These are phyloP conservation scores for Pteropus alecto DNA, from an alignment of 2,113 vertebrate species.

Conservation along the genomic window DNA sequence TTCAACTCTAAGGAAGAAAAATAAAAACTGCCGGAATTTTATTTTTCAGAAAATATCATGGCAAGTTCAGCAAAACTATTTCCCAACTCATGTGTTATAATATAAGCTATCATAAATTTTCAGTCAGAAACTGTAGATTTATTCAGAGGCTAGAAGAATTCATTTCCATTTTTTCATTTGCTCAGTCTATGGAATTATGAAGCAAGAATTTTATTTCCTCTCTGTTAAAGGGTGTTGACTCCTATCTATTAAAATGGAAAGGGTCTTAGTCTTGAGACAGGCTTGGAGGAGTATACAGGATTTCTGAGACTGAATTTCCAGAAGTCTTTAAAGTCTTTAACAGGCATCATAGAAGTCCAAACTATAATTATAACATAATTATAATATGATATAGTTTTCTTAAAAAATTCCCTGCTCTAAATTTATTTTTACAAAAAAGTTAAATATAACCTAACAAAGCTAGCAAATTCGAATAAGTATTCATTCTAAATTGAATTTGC, in stretches of 20 bases:
- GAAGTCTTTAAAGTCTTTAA: slow-evolving; percentile 3
- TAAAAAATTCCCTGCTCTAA: slow-evolving; percentile 19
- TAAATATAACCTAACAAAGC: slow-evolving; percentile 69
- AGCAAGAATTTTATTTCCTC: neutral
- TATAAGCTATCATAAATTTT: neutral
- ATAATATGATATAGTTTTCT: neutral
- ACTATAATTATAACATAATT: neutral
- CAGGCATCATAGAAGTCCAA: slow-evolving; percentile 7
- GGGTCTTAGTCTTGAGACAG: neutral
- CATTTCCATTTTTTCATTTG: slow-evolving; percentile 1
- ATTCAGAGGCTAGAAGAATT: slow-evolving; percentile 27
- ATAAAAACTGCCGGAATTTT: neutral
- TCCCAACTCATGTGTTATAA: neutral
- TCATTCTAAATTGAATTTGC: slow-evolving; percentile 67
- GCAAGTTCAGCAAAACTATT: neutral
- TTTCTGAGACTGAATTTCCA: slow-evolving; percentile 1
- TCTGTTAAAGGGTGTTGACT: neutral
- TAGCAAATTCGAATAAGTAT: slow-evolving; percentile 64
- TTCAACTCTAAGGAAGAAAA: slow-evolving; percentile 14
- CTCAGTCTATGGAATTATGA: neutral
- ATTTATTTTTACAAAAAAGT: slow-evolving; percentile 31
- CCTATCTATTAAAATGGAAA: neutral
- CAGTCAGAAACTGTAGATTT: slow-evolving; percentile 31
- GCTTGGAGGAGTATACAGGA: neutral
- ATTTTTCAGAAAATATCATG: neutral